Conservation (phyloP, 2,113 vertebrate species). For the Apodemus speciosus region DNA sequence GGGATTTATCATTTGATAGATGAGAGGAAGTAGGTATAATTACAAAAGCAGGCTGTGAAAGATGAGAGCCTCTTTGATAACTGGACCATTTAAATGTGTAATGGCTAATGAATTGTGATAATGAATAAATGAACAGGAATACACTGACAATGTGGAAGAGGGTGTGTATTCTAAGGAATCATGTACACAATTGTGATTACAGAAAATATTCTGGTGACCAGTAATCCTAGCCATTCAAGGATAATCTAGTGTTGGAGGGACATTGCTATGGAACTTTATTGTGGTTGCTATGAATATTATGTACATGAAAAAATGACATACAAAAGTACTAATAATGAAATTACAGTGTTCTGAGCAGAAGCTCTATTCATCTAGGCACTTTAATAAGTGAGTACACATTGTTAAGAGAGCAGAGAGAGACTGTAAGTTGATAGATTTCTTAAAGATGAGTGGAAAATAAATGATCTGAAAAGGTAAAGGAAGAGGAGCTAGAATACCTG, state of each 20-base stretch:
- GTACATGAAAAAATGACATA: background rate
- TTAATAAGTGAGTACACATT: background rate
- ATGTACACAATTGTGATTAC: no score
- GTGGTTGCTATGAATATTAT: background rate
- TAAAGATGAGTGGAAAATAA: background rate
- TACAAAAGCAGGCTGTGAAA: background rate
- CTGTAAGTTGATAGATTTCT: background rate
- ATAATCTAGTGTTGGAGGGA: background rate
- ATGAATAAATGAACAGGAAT: background rate
- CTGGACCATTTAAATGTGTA: no score
- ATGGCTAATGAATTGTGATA: background rate
- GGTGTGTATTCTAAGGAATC: background rate
- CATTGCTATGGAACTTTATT: background rate
- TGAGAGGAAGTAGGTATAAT: background rate
- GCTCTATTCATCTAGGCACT: background rate
- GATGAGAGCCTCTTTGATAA: background rate
- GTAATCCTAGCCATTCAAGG: background rate
- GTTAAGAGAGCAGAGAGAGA: background rate
- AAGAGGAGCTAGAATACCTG: background rate
- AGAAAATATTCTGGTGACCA: background rate
- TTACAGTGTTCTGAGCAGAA: background rate
- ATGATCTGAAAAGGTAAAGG: background rate
- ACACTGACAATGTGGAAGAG: no score
- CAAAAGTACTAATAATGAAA: background rate
- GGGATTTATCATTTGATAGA: background rate